These are phyloP conservation scores for Microplitis demolitor DNA, from an alignment of 1,140 invertebrate genomes.

Conservation along the genomic window DNA sequence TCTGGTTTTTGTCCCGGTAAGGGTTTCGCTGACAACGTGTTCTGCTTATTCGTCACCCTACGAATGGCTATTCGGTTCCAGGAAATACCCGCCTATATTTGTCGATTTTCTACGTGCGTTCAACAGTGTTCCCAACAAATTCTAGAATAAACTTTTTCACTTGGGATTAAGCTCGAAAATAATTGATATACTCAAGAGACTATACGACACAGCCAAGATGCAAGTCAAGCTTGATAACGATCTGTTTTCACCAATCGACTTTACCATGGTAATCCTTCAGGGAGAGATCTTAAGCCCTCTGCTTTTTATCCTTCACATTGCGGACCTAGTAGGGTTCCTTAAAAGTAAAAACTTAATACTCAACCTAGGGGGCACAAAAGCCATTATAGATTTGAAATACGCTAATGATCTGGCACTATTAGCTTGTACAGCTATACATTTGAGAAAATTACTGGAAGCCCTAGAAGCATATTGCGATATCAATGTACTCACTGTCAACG, in stretches of 20 bases:
- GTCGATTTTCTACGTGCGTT: conserved; percentile 37
- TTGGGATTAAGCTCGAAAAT: conserved; percentile 35
- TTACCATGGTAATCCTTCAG: conserved; percentile 34
- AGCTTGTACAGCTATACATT: not conserved
- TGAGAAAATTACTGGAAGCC: not conserved
- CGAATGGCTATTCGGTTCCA: conserved; percentile 1
- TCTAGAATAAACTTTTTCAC: conserved; percentile 19
- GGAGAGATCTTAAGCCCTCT: conserved; percentile 34
- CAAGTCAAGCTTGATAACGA: conserved; percentile 11
- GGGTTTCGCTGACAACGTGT: conserved; percentile 31
- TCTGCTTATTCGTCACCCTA: conserved; percentile 25
- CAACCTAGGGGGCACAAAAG: not conserved
- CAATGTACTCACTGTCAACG: conserved; percentile 12
- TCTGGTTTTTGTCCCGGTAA: conserved; percentile 30
- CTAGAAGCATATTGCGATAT: conserved; percentile 1
- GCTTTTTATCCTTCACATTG: conserved; percentile 33
- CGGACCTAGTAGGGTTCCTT: conserved; percentile 30
- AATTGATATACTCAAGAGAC: conserved; percentile 24
- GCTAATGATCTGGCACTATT: too few species aligned
- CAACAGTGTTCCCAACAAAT: conserved; percentile 29
- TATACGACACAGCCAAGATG: conserved; percentile 34
- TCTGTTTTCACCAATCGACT: not conserved
- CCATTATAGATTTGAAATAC: not conserved
- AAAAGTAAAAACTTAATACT: conserved; percentile 4
- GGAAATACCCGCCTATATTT: conserved; percentile 6